phyloP scores from a whole-genome alignment of 2,113 vertebrate species.

The Tupaia tana region DNA sequence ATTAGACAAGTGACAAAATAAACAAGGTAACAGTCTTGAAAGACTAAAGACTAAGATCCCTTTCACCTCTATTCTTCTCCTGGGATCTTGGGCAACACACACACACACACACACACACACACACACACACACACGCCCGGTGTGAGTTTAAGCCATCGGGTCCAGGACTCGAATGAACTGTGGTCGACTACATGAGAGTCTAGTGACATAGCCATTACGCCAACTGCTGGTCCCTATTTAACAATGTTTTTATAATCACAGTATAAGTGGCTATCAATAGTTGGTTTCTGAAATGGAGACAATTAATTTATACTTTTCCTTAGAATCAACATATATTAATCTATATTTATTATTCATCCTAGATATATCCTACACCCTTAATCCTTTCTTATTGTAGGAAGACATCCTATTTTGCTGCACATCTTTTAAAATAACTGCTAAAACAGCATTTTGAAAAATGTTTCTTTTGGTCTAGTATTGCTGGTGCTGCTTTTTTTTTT shows the following conservation, averaged over 20 bases:
- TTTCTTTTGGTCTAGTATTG: not conserved
- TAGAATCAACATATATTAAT: not conserved
- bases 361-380: not conserved
- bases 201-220: no score
- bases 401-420: not conserved
- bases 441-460: constrained; percentile 7
- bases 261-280: not conserved
- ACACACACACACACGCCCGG: no score
- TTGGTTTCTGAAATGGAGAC: not conserved
- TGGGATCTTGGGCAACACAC: no score
- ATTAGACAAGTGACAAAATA: not conserved
- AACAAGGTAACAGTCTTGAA: not conserved
- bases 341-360: not conserved
- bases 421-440: constrained; percentile 44
- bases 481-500: not conserved
- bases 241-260: constrained; percentile 46
- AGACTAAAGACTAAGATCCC: not conserved
- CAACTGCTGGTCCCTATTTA: not conserved
- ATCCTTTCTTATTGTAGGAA: constrained; percentile 40
- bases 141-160: no score
- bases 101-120: no score
- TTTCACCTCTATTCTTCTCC: not conserved
- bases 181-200: no score
- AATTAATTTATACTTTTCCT: constrained; percentile 8
- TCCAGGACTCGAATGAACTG: no score